Base-by-base conservation (phyloP, 2,888 invertebrate species). In the Latrodectus elegans region DNA sequence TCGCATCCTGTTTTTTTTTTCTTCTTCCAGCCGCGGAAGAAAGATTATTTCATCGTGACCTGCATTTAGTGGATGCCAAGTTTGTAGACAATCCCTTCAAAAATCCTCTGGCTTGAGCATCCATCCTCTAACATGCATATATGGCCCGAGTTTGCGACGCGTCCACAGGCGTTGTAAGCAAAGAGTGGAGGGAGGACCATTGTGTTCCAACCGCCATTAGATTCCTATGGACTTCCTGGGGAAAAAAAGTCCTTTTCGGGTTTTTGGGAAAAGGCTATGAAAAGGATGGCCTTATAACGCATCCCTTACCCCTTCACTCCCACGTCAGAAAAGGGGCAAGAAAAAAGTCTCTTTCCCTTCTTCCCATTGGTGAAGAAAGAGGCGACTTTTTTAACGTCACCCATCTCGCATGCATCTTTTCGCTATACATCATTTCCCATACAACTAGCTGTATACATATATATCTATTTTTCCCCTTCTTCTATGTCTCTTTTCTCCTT, bases 361-460 rank as follows among this genome's bases (percentile, higher is more conserved):
- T 64, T 26, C 53, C 65, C 11, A 12, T 9, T 6, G 68, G 77
- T n/a, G 12, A 60, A 60, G 60, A 51, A 77, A 72, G 71, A 84
- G 65, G 78, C 73, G 76, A 81, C 73, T 78, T 83, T 88, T 83
- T 74, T 73, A 82, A 65, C 87, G 74, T 88, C 71, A 79, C 67
- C 80, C 38, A 72, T 84, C 86, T 81, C 53, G 80, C 80, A 64
- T 76, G 81, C 87, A 70, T 88, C 83, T 82, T 88, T n/a, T 83
- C 83, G 83, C 87, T 83, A 88, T 88, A 88, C 82, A 88, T 88
- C 87, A 88, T 88, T 88, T 88, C 83, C 82, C 78, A 77, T 77
- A 81, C 68, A 87, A 65, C 73, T 77, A 77, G 77, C 77, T 71
- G 84, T 67, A 64, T 71, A 73, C 67, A 77, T 77, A 71, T 71